Percentiles rank a stretch among this genome's conserved stretches.
phyloP scores from a whole-genome alignment of 2,113 vertebrate species.

The Thamnophis sirtalis region DNA sequence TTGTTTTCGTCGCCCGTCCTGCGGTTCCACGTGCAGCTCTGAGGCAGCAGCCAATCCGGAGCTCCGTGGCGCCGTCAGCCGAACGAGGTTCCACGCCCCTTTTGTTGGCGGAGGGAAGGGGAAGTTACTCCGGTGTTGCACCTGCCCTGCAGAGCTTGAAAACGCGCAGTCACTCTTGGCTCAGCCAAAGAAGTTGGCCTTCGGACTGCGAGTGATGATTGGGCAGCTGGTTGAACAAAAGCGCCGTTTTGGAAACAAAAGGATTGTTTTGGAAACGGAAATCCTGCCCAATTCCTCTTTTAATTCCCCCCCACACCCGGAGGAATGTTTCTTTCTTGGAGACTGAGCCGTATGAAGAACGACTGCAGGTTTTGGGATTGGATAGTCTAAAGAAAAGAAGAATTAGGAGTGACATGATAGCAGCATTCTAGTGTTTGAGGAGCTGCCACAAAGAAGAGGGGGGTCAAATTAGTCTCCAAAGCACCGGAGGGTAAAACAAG shows the following conservation, averaged over 20 bases:
- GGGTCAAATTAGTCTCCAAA: no score
- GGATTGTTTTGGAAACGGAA: background rate
- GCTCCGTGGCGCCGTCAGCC: background rate
- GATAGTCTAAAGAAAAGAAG: no score
- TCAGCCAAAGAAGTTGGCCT: background rate
- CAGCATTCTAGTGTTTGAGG: no score
- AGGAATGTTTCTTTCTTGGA: background rate
- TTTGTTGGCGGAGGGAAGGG: background rate
- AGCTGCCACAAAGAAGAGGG: no score
- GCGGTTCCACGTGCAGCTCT: background rate
- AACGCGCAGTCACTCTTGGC: background rate
- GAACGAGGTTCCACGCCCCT: background rate
- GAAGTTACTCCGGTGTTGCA: background rate
- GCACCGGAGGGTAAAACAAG: no score
- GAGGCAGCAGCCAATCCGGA: accelerated
- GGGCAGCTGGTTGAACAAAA: background rate
- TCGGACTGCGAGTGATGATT: background rate
- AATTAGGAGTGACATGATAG: no score
- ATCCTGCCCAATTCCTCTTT: background rate
- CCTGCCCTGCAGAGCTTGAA: background rate
- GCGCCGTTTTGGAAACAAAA: background rate
- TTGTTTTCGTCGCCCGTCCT: background rate
- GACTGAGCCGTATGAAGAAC: no score
- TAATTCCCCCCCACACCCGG: background rate
- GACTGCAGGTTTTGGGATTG: no score